These are phyloP conservation scores for Cyanoramphus novaezelandiae DNA, from an alignment of 2,113 vertebrate species.

Conservation along the genomic window DNA sequence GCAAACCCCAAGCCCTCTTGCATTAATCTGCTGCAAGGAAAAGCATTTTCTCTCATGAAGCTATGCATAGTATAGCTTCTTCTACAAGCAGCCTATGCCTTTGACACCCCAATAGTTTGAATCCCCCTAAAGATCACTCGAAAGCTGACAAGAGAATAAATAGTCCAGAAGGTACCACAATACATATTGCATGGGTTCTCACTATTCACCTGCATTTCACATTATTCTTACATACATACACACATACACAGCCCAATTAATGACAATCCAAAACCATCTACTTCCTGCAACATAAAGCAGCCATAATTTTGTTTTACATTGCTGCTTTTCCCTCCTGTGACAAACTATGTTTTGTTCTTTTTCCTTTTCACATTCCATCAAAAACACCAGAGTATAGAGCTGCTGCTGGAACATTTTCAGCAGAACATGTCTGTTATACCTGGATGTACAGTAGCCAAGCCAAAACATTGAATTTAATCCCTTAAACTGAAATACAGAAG, in stretches of 20 bases:
- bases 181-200: neutral
- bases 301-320: neutral
- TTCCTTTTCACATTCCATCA: neutral
- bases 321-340: neutral
- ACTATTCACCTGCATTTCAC: neutral
- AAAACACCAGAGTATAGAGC: neutral
- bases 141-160: neutral
- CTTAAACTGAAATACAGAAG: neutral
- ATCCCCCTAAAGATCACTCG: neutral
- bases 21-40: neutral
- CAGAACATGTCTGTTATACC: constrained; percentile 18
- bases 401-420: neutral
- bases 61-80: neutral
- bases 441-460: neutral
- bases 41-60: neutral
- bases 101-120: neutral
- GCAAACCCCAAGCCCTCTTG: neutral
- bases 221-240: neutral
- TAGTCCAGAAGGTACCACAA: neutral
- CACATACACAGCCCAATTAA: neutral
- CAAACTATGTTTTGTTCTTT: neutral
- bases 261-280: neutral
- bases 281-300: neutral
- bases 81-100: neutral
- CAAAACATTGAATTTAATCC: neutral